Base-by-base conservation (phyloP, 2,888 invertebrate genomes). In the Miltochrista miniata region DNA sequence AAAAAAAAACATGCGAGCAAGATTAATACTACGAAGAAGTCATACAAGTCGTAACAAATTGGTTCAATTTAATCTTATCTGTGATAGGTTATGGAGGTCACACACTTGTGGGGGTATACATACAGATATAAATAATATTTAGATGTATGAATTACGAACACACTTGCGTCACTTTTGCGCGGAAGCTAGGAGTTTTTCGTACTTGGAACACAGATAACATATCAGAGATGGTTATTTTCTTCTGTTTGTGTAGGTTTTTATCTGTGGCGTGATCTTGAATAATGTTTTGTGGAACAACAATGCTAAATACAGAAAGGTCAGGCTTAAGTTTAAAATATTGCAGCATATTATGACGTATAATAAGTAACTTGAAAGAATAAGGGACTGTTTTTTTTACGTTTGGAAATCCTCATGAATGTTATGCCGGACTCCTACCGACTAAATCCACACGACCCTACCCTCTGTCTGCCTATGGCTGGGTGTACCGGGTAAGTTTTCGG, bases 51-150 rank as follows among this genome's bases (percentile, higher is more conserved):
- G 33, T 46, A 30, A 39, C 40, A n/a, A 35, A 41, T 44, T 41
- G 47, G 14, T 41, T 35, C 35, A 35, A 39, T 35, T 47, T 14
- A n/a, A 39, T 39, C n/a, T 47, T 47, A 47, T 47, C 41, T 47
- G n/a, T 29, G 29, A 11, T 18, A 47, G 41, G 35, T 30, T 35
- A 2, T 14, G 34, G 42, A 43, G 42, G 42, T 43, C 33, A 43
- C 5, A 18, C 42, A 34, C 12, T 15, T 33, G 42, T n/a, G 15
- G 42, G 42, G 42, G 18, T 24, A 24, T 24, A 24, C n/a, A n/a
- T 24, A 24, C 5, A 24, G 42, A n/a, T 34, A 43, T 9, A 12
- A 31, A 15, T 33, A 42, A 12, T n/a, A 42, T 11, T 42, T 10
- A 8, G n/a, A 11, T n/a, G 7, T 29, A 8, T n/a, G n/a, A n/a